phyloP scores from a whole-genome alignment of 2,888 invertebrate species.

The Coenonympha arcania region DNA sequence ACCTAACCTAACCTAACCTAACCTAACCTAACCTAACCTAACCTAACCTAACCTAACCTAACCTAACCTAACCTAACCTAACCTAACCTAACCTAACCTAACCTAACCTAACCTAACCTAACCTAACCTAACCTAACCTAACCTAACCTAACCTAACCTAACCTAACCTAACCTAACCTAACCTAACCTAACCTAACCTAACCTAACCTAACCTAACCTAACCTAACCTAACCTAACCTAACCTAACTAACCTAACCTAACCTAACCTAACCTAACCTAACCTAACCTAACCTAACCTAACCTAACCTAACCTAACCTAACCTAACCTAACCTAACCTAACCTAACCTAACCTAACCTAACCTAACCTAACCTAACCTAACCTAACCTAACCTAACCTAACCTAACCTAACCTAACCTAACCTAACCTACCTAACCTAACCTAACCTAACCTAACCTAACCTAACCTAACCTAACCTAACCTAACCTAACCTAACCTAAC shows the following conservation, averaged over 20 bases:
- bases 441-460: conserved; percentile 1
- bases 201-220: not conserved
- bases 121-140: not conserved
- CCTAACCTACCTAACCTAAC: not conserved
- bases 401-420: conserved; percentile 1
- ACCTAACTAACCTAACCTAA: conserved; percentile 7
- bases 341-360: conserved; percentile 1
- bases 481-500: conserved; percentile 1
- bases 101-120: conserved; percentile 14
- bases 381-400: conserved; percentile 1
- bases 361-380: conserved; percentile 1
- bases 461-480: conserved; percentile 1
- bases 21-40: conserved; percentile 2
- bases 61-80: conserved; percentile 17
- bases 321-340: conserved; percentile 1
- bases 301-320: conserved; percentile 1
- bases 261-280: conserved; percentile 1
- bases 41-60: conserved; percentile 18
- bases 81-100: conserved; percentile 15
- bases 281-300: conserved; percentile 1
- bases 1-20: not conserved
- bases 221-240: conserved; percentile 9
- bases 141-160: conserved; percentile 4
- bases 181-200: conserved; percentile 3
- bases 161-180: conserved; percentile 1